Conservation (phyloP, 2,888 invertebrate genomes). For the Mesorhabditis sp. region DNA sequence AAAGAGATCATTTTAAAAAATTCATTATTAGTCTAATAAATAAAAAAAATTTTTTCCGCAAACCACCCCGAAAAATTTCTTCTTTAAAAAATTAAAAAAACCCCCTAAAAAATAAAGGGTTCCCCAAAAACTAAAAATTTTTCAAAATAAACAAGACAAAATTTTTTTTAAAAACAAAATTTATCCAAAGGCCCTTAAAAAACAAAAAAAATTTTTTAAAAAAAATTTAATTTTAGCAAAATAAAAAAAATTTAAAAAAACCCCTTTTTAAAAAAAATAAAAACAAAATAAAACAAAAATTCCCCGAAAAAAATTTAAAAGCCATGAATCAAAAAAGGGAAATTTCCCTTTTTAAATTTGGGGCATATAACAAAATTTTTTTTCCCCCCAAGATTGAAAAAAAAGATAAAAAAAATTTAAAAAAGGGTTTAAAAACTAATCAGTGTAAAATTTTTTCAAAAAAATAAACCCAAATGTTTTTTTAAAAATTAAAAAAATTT, state of each 20-base stretch:
- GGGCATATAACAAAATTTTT: slow-evolving; percentile 35
- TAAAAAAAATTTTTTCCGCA: slow-evolving; percentile 42
- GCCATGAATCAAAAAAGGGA: slow-evolving; percentile 35
- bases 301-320: slow-evolving; percentile 19
- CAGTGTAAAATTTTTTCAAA: slow-evolving; percentile 46
- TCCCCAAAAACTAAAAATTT: slow-evolving; percentile 60
- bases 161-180: slow-evolving; percentile 54
- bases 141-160: slow-evolving; percentile 59
- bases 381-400: slow-evolving; percentile 25
- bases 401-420: slow-evolving; percentile 32
- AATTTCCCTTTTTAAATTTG: slow-evolving; percentile 37
- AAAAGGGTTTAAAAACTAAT: slow-evolving; percentile 39
- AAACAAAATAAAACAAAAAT: too few species aligned
- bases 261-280: slow-evolving; percentile 17
- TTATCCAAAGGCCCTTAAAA: slow-evolving; percentile 27
- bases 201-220: slow-evolving; percentile 60
- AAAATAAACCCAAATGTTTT: slow-evolving; percentile 38
- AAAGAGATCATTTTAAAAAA: slow-evolving; percentile 40
- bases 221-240: slow-evolving; percentile 31
- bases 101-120: slow-evolving; percentile 36
- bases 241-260: slow-evolving; percentile 13
- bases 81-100: slow-evolving; percentile 41
- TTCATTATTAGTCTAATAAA: slow-evolving; percentile 43
- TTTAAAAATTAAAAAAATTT: slow-evolving; percentile 37
- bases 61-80: slow-evolving; percentile 41